Conservation (phyloP, 2,888 invertebrate genomes). For the Drosophila sordidapex region DNA sequence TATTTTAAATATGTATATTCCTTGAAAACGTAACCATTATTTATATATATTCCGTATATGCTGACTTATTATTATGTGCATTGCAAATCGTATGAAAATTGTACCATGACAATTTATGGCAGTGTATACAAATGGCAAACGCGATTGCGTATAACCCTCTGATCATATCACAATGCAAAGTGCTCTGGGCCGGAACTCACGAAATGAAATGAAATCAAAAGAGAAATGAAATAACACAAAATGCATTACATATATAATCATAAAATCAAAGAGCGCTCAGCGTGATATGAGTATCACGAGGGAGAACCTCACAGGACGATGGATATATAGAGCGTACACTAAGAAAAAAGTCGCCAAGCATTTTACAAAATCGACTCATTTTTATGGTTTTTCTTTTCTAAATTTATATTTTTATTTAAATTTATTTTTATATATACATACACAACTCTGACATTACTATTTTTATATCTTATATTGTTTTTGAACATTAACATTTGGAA, state of each 20-base stretch:
- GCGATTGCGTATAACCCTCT: conserved; percentile 51
- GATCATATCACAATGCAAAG: conserved; percentile 60
- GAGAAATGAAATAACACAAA: conserved; percentile 29
- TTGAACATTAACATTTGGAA: neutral
- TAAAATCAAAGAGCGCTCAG: conserved; percentile 42
- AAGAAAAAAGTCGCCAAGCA: neutral
- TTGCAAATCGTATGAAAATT: neutral
- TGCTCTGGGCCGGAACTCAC: conserved; percentile 44
- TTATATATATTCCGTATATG: neutral
- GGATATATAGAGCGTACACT: neutral
- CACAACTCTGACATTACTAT: neutral
- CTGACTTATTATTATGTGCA: neutral
- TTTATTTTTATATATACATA: neutral
- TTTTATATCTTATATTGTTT: neutral
- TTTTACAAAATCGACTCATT: neutral
- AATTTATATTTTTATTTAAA: neutral
- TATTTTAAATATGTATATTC: neutral
- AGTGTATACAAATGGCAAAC: conserved; percentile 28
- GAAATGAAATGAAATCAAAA: conserved; percentile 38
- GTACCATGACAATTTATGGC: neutral
- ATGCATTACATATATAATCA: conserved; percentile 33
- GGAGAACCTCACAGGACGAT: neutral
- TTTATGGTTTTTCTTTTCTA: neutral
- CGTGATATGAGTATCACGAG: conserved; percentile 3
- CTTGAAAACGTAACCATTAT: neutral